A percentile compares a stretch with the other conserved stretches of the same genome.
Conservation (phyloP, 1,140 invertebrate genomes). For the Bombus confusus region DNA sequence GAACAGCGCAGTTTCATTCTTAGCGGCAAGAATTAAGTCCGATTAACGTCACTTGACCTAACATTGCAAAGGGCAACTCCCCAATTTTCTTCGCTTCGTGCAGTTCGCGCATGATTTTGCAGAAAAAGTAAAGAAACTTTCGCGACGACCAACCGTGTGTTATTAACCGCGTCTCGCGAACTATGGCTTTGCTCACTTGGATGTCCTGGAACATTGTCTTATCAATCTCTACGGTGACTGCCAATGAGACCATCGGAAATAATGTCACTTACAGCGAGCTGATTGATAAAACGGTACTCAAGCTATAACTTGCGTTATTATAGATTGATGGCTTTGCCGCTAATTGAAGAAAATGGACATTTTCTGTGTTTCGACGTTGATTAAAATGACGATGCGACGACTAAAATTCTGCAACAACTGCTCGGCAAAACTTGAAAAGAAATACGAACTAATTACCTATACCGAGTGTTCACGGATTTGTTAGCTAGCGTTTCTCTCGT, state of each 20-base stretch:
- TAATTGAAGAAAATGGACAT: too few relatives aligned
- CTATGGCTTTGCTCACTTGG: not conserved
- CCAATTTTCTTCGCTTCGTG: not conserved
- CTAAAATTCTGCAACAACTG: too few relatives aligned
- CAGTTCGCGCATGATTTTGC: not conserved
- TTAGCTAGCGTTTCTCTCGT: too few relatives aligned
- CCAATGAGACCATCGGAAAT: not conserved
- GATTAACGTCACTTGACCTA: slow-evolving; percentile 31
- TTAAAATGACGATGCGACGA: too few relatives aligned
- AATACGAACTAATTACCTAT: too few relatives aligned
- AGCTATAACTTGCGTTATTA: not conserved
- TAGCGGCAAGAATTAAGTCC: not conserved
- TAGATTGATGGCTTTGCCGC: too few relatives aligned
- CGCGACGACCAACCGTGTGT: too few relatives aligned
- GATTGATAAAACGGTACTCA: slow-evolving; percentile 36
- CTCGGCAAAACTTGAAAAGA: too few relatives aligned
- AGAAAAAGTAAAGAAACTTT: not conserved
- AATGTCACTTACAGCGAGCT: slow-evolving; percentile 1
- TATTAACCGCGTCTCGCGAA: not conserved
- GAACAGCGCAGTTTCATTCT: not conserved
- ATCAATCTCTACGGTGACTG: not conserved
- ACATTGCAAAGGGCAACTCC: not conserved
- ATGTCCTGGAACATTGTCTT: not conserved
- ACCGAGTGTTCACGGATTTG: too few relatives aligned
- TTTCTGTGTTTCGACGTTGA: too few relatives aligned